phyloP scores from a whole-genome alignment of 2,888 invertebrate genomes.

The Seladonia tumulorum region DNA sequence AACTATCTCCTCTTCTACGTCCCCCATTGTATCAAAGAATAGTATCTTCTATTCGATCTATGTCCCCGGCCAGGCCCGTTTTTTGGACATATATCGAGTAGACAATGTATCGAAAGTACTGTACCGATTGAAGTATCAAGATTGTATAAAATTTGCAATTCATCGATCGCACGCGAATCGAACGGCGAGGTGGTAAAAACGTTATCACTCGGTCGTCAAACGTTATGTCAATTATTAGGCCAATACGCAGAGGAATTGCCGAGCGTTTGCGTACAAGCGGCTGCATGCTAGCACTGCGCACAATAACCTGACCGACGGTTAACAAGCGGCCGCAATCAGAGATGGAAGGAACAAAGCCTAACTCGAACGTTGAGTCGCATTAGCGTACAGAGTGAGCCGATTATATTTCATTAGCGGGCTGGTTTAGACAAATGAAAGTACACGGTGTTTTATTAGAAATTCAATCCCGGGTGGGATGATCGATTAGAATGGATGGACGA shows the following conservation, averaged over 20 bases:
- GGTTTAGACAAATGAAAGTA: neutral
- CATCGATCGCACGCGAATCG: neutral
- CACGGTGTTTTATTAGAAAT: neutral
- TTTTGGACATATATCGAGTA: too few relatives aligned
- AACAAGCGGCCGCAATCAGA: constrained; percentile 74
- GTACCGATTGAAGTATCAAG: too few relatives aligned
- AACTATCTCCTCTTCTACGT: too few relatives aligned
- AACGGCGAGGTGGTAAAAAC: neutral
- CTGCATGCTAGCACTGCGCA: constrained; percentile 20
- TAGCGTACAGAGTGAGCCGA: constrained; percentile 31
- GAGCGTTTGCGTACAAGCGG: neutral
- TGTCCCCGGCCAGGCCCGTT: too few relatives aligned
- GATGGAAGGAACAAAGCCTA: constrained; percentile 54
- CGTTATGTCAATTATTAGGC: constrained; percentile 12
- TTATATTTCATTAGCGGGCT: constrained; percentile 52
- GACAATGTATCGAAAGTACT: too few relatives aligned
- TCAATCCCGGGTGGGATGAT: neutral
- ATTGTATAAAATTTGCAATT: neutral
- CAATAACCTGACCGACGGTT: constrained; percentile 62
- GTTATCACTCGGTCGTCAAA: neutral
- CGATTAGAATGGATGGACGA: neutral
- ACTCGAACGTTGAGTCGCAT: constrained; percentile 25
- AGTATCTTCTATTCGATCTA: too few relatives aligned
- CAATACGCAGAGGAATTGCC: constrained; percentile 12
- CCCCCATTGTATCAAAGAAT: too few relatives aligned